Evolutionary conservation across 2,888 invertebrate genomes (phyloP).

Genomic region (Cloeon dipterum): DNA sequence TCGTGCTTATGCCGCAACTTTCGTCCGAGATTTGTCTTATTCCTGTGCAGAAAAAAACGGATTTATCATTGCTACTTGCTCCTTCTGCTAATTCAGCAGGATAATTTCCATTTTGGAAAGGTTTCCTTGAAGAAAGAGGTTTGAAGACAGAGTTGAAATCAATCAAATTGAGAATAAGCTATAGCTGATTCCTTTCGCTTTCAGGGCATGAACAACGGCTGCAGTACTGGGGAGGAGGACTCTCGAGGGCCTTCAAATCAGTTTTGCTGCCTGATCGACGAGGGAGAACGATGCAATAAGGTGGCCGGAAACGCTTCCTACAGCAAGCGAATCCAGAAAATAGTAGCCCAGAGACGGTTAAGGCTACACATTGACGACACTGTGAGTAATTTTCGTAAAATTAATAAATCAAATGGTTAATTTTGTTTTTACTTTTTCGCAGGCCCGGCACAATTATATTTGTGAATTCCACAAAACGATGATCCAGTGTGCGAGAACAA

Average conservation of each 20-base stretch:
- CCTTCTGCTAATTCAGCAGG: too few relatives aligned
- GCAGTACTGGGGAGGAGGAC: slow-evolving; percentile 79
- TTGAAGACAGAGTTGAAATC: background rate
- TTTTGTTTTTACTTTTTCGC: slow-evolving; percentile 12
- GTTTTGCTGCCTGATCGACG: slow-evolving; percentile 81
- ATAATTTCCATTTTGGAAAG: too few relatives aligned
- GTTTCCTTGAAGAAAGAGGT: too few relatives aligned
- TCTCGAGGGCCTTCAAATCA: slow-evolving; percentile 71
- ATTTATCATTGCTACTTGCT: too few relatives aligned
- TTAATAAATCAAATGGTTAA: background rate
- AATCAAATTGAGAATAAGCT: too few relatives aligned
- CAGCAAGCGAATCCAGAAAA: slow-evolving; percentile 91
- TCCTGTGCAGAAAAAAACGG: too few relatives aligned
- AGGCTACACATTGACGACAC: slow-evolving; percentile 67
- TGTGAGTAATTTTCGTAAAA: slow-evolving; percentile 24
- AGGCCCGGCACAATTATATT: slow-evolving; percentile 89
- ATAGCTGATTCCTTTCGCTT: too few relatives aligned
- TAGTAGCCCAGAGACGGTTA: slow-evolving; percentile 71
- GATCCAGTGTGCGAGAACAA: slow-evolving; percentile 85
- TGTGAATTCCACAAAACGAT: slow-evolving; percentile 91
- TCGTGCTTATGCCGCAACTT: too few relatives aligned
- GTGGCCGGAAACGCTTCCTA: slow-evolving; percentile 88
- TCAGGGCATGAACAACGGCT: slow-evolving; percentile 62
- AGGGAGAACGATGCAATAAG: slow-evolving; percentile 64
- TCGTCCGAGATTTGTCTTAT: too few relatives aligned